Base-by-base conservation (phyloP, 2,888 invertebrate species). In the Rosalia funebris region DNA sequence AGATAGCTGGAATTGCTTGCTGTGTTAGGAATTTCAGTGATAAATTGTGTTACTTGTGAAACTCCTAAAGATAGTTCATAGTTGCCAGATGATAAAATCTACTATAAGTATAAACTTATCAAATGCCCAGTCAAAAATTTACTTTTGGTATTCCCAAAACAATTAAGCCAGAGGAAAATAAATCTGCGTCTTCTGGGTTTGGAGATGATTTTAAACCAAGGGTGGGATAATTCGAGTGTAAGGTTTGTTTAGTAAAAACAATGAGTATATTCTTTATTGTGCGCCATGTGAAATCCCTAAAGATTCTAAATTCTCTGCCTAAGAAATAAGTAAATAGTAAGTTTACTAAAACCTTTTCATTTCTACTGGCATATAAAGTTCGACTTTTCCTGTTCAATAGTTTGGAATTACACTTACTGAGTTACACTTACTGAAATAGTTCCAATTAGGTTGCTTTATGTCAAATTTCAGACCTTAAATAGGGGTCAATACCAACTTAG, bases 171-270 rank as follows among this genome's bases (percentile, higher is more conserved):
- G 58, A 45, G 7, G 48, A 47, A n/a, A 12, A 39, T 14, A 56
- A 57, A 44, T 37, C 41, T 12, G 36, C 34, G 11, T 57, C 39
- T 5, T n/a, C 62, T 36, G 85, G 85, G 15, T 88, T 87, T 76
- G 87, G 87, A 0, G 86, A 87, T 72, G 79, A 82, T 66, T 90
- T 89, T 70, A 90, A 89, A 75, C 86, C 88, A 0, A 86, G 87
- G 74, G 76, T 82, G 2, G 89, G 88, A 2, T 84, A 87, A 17
- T 91, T 91, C 91, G 84, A 84, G 67, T 92, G 92, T 71, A 79
- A 83, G 44, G 78, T 76, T 12, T 92, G 92, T 75, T 89, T 89
- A 67, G 84, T 87, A 7, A 82, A 39, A 92, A 91, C 76, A 81
- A 83, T 5, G 81, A 80, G 12, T 82, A 80, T 50, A 82, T 79